Percentiles rank a stretch among this genome's conserved stretches.
Conservation (phyloP, 2,113 vertebrate species). For the Catagonus wagneri region DNA sequence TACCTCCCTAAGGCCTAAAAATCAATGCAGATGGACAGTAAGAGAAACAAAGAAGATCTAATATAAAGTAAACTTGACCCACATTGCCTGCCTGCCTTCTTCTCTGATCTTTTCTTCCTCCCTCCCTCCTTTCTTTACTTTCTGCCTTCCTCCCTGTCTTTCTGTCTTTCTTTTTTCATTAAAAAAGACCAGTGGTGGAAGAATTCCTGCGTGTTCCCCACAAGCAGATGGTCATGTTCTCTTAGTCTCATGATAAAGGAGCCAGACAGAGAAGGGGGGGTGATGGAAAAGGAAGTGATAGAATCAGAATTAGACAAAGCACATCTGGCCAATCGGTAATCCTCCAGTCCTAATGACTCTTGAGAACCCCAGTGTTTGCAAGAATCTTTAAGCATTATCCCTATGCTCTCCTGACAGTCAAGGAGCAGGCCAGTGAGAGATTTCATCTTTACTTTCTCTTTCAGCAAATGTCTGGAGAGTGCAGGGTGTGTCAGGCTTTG, state of each 20-base stretch:
- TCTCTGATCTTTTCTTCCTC: background rate
- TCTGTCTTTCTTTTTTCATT: background rate
- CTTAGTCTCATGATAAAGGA: background rate
- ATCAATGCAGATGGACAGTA: background rate
- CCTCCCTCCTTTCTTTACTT: background rate
- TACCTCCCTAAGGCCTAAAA: background rate
- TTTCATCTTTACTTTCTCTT: background rate
- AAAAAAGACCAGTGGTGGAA: background rate
- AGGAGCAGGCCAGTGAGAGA: background rate
- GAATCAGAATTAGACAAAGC: conserved; percentile 17
- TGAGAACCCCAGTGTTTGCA: conserved; percentile 25
- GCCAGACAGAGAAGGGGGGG: background rate
- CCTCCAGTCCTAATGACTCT: background rate
- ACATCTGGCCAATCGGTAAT: conserved; percentile 4
- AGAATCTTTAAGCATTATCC: background rate
- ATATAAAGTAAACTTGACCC: background rate
- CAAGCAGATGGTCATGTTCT: conserved; percentile 52
- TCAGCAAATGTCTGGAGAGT: background rate
- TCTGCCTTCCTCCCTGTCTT: too few relatives aligned
- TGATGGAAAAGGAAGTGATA: background rate
- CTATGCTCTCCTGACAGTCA: background rate
- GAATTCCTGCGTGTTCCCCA: conserved; percentile 54
- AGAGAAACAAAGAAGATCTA: background rate
- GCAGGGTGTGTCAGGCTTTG: background rate
- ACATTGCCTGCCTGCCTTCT: background rate